These are phyloP conservation scores for Leptestheria dahalacensis DNA, from an alignment of 1,140 invertebrate genomes.

Conservation along the genomic window DNA sequence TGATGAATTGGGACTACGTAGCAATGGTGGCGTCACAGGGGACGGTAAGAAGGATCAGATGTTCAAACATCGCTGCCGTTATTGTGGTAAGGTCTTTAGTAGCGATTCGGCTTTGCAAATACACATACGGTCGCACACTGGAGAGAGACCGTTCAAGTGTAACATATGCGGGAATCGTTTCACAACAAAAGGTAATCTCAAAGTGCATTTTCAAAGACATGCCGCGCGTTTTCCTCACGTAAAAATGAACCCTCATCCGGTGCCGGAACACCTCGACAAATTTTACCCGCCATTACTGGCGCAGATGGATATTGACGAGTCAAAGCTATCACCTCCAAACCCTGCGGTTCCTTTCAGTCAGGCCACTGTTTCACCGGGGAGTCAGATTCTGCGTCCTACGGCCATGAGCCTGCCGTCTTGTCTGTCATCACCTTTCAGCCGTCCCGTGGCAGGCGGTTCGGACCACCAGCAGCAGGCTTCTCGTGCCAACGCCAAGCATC, in stretches of 20 bases:
- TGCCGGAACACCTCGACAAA: constrained; percentile 91
- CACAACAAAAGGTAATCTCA: constrained; percentile 93
- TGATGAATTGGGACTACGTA: constrained; percentile 63
- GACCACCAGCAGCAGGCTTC: neutral
- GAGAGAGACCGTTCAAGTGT: constrained; percentile 95
- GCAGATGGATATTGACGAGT: constrained; percentile 52
- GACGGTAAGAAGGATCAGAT: constrained; percentile 63
- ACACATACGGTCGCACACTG: constrained; percentile 88
- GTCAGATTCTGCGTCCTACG: constrained; percentile 22
- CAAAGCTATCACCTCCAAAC: constrained; percentile 19
- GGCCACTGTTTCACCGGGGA: neutral
- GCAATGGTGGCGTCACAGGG: neutral
- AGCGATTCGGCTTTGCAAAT: constrained; percentile 91
- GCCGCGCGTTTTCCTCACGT: constrained; percentile 78
- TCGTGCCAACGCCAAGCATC: neutral
- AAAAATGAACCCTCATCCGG: constrained; percentile 40
- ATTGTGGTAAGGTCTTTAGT: constrained; percentile 96
- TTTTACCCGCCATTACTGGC: constrained; percentile 78
- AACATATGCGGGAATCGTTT: constrained; percentile 95
- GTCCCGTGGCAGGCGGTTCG: neutral
- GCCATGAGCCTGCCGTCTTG: constrained; percentile 22
- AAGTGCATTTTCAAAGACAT: constrained; percentile 93
- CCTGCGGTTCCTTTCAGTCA: constrained; percentile 3
- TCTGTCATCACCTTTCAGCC: constrained; percentile 18
- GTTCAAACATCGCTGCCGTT: constrained; percentile 92